These are phyloP conservation scores for Camponotus pennsylvanicus DNA, from an alignment of 1,140 invertebrate genomes.

Conservation along the genomic window DNA sequence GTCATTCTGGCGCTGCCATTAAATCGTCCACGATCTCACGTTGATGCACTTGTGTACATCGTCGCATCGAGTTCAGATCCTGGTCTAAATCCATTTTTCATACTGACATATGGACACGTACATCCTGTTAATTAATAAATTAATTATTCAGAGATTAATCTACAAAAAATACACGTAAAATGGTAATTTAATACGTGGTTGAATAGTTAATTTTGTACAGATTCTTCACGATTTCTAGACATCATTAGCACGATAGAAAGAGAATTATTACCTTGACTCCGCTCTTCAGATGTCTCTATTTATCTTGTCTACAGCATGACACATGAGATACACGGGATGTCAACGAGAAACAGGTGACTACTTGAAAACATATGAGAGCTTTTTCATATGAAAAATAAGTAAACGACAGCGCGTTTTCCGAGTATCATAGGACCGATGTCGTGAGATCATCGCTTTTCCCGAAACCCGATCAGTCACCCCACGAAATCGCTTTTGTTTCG, in stretches of 20 bases:
- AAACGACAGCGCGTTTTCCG: slow-evolving; percentile 17
- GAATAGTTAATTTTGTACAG: too few relatives aligned
- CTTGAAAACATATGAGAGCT: slow-evolving; percentile 38
- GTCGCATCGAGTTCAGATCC: neutral
- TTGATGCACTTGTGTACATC: neutral
- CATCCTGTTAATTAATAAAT: neutral
- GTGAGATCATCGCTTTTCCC: slow-evolving; percentile 33
- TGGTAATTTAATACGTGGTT: too few relatives aligned
- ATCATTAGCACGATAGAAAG: neutral
- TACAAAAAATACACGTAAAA: too few relatives aligned
- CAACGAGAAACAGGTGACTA: slow-evolving; percentile 47
- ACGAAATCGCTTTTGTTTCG: slow-evolving; percentile 42
- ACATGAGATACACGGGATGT: slow-evolving; percentile 28
- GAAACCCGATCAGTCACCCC: slow-evolving; percentile 16
- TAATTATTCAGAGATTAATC: neutral
- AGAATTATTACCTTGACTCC: slow-evolving; percentile 31
- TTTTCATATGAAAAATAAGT: slow-evolving; percentile 49
- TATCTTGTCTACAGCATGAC: slow-evolving; percentile 14
- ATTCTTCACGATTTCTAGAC: neutral
- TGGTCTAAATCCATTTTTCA: neutral
- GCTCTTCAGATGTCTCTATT: neutral
- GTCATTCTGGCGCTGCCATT: slow-evolving; percentile 31
- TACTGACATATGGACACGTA: too few relatives aligned
- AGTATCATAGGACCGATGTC: neutral
- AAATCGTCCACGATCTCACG: slow-evolving; percentile 52